Evolutionary conservation across 2,113 vertebrate species (phyloP).

Genomic region (Chelonoidis abingdonii): DNA sequence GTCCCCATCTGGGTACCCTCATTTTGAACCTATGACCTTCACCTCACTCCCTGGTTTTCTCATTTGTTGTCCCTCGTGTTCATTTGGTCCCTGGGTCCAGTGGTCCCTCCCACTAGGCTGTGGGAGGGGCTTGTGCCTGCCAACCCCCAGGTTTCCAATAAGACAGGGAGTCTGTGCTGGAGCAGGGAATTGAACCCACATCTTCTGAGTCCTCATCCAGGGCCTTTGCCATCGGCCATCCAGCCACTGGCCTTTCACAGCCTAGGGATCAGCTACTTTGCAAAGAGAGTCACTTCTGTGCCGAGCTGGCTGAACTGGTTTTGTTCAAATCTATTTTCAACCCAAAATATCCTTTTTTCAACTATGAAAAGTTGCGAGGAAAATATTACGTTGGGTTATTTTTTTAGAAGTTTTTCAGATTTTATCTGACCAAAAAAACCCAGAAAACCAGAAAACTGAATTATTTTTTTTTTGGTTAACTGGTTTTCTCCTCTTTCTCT

Average conservation of each 20-base stretch:
- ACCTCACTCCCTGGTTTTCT: too few relatives aligned
- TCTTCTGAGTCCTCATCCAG: neutral
- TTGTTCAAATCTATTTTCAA: neutral
- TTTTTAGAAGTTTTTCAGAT: neutral
- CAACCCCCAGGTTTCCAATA: too few relatives aligned
- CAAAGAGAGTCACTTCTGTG: neutral
- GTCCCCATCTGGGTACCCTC: too few relatives aligned
- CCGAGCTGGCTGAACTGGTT: neutral
- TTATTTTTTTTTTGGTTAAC: neutral
- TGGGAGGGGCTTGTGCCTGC: too few relatives aligned
- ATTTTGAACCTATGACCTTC: too few relatives aligned
- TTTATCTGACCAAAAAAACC: neutral
- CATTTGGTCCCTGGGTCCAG: too few relatives aligned
- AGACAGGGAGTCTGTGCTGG: neutral
- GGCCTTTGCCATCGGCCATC: neutral
- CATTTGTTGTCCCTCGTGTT: too few relatives aligned
- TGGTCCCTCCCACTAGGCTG: too few relatives aligned
- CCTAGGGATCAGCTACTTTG: neutral
- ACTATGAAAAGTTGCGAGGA: neutral
- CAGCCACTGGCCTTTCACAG: neutral
- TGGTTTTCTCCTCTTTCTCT: neutral
- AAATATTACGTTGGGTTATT: neutral
- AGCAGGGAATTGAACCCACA: neutral
- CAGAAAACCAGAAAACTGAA: neutral
- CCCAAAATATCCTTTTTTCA: neutral